Base-by-base conservation (phyloP, 1,140 invertebrate species). In the Carposina sasakii region DNA sequence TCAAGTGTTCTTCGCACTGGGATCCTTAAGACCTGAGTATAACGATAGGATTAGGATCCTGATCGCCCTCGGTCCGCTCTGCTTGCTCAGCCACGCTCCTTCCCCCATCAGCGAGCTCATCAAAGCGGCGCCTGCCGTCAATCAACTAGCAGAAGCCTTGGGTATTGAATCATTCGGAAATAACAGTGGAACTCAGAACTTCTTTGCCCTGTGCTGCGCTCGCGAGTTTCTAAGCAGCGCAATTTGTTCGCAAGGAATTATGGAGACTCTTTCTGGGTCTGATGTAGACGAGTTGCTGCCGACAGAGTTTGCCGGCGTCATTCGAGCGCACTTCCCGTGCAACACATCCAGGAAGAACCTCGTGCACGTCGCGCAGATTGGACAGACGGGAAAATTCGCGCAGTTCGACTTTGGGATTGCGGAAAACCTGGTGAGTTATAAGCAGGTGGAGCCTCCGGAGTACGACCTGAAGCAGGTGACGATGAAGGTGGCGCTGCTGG, bases 1-100 rank as follows among this genome's bases (percentile, higher is more conserved):
- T 0, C 87, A 86, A 0, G 57, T 59, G 0, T 85, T 86, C 44
- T 88, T 87, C 49, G 87, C 88, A 1, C 67, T 87, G 55, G 63
- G 67, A 43, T 82, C 83, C 6, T 57, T 71, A 28, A 52, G 67
- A 41, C 87, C 88, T 0, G 81, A 85, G 57, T 89, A 88, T 53
- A 88, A 88, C 51, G 37, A 19, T 8, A 40, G 23, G n/a, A n/a
- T 33, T 15, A 33, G 15, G 15, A 15, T 33, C 3, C 3, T 33
- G 30, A 33, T 33, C 12, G 4, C 30, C 15, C 15, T 33, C 3
- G 30, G 10, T 6, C 30, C 30, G 3, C 12, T 33, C 3, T 5
- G 5, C 30, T 33, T 33, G 10, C 15, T 33, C 3, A 33, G 15
- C n/a, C 30, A 33, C n/a, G 15, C 15, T 4, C 12, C 3, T n/a